Base-by-base conservation (phyloP, 2,888 invertebrate species). In the Coecobrya sp. region DNA sequence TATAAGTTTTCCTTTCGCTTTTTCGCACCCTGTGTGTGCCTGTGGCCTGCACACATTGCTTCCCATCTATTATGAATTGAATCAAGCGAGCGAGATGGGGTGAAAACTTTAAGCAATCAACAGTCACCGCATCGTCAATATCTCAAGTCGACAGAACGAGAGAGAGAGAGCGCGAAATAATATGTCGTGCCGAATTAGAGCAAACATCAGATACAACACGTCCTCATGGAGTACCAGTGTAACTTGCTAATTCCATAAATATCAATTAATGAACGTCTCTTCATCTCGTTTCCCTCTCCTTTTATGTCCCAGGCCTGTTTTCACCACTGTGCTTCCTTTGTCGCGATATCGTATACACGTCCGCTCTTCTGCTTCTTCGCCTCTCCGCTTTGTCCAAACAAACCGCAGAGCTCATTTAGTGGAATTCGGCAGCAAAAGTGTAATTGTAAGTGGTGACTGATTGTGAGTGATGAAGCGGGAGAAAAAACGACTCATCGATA, bases 191-290 rank as follows among this genome's bases (percentile, higher is more conserved):
- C 70, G 36, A 70, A 70, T 70, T 70, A 70, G 70, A 70, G 70
- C 30, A 25, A 49, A 76, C 76, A 76, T 76, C 13, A 49, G 49
- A 73, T 76, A 49, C 76, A 25, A 45, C 45, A 59, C 55, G 27
- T 45, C 49, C 19, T 45, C 76, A 13, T 3, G 19, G 16, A 22
- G 19, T 36, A 73, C 22, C 1, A 52, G 82, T 82, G 82, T 82
- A 82, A 82, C 82, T 82, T 82, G 25, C 73, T 93, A 93, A 94
- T 93, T 94, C 94, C 93, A 94, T 94, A 93, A 94, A 94, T 93
- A 93, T 92, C 92, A 93, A 93, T 94, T 94, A 93, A 94, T 93
- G 92, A 87, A 89, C 87, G 86, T 92, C 90, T 90, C 86, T 73
- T 93, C 93, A 92, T 62, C 70, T 27, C 52, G 25, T 19, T 70